phyloP scores from a whole-genome alignment of 2,888 invertebrate species.

The Drosophila nigricruria region DNA sequence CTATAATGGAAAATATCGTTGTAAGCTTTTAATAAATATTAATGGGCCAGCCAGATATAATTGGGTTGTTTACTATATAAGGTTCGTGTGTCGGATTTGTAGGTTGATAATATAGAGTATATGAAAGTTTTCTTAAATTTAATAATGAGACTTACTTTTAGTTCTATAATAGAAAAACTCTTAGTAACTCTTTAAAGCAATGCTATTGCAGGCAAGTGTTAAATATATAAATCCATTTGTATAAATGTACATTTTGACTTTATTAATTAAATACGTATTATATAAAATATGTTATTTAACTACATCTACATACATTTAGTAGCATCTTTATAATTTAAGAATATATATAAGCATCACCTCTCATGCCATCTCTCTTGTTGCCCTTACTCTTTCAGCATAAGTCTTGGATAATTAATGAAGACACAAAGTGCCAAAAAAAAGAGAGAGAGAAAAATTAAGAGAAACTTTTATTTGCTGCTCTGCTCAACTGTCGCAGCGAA shows the following conservation, averaged over 20 bases:
- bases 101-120: not conserved
- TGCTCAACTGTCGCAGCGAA: constrained; percentile 35
- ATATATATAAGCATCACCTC: not conserved
- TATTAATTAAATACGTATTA: not conserved
- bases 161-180: no score
- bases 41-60: not conserved
- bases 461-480: constrained; percentile 31
- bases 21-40: constrained; percentile 15
- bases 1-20: not conserved
- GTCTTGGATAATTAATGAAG: constrained; percentile 34
- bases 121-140: not conserved
- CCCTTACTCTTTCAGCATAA: not conserved
- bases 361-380: not conserved
- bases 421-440: constrained; percentile 36
- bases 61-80: constrained; percentile 2
- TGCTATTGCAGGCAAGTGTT: no score
- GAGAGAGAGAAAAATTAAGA: constrained; percentile 14
- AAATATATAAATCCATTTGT: no score
- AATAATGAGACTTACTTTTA: not conserved
- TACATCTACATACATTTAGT: not conserved
- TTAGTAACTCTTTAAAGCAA: no score
- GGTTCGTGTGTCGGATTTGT: not conserved
- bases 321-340: not conserved
- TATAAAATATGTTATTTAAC: not conserved
- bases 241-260: no score